These are phyloP conservation scores for Esox niger DNA, from an alignment of 2,113 vertebrate genomes.

Conservation along the genomic window DNA sequence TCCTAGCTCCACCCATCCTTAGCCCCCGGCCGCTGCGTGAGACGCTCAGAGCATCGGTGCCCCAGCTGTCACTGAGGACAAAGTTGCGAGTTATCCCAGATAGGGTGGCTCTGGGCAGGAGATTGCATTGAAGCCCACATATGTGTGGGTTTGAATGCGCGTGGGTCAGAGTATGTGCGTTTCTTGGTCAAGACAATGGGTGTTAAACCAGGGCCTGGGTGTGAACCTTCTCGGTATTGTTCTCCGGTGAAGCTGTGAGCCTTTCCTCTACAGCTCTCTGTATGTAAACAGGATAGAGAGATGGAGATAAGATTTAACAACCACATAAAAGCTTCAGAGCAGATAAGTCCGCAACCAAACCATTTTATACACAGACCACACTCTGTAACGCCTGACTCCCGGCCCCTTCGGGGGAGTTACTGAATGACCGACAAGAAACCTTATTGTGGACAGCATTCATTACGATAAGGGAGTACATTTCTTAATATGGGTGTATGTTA, in stretches of 20 bases:
- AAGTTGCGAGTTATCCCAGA: no score
- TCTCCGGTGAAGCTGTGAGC: background rate
- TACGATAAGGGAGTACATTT: no score
- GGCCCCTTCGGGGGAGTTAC: no score
- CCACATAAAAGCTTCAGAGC: no score
- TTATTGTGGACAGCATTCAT: no score
- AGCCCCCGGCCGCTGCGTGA: background rate
- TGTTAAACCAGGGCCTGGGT: slow-evolving; percentile 28
- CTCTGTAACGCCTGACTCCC: background rate
- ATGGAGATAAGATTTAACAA: background rate
- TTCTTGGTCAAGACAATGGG: slow-evolving; percentile 31
- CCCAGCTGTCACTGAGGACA: no score
- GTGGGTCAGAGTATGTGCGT: background rate
- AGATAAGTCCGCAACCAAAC: slow-evolving; percentile 48
- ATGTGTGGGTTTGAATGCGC: background rate
- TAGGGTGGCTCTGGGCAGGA: no score
- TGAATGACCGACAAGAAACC: no score
- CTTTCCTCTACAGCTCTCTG: slow-evolving; percentile 23
- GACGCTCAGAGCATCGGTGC: no score
- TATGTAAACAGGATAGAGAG: slow-evolving; percentile 55
- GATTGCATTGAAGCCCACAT: background rate
- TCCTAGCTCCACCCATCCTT: background rate
- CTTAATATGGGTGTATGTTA: no score
- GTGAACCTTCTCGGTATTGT: slow-evolving; percentile 20
- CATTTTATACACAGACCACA: background rate